Percentiles rank a stretch among this genome's conserved stretches.
phyloP scores from a whole-genome alignment of 1,140 invertebrate species.

The Linepithema humile region DNA sequence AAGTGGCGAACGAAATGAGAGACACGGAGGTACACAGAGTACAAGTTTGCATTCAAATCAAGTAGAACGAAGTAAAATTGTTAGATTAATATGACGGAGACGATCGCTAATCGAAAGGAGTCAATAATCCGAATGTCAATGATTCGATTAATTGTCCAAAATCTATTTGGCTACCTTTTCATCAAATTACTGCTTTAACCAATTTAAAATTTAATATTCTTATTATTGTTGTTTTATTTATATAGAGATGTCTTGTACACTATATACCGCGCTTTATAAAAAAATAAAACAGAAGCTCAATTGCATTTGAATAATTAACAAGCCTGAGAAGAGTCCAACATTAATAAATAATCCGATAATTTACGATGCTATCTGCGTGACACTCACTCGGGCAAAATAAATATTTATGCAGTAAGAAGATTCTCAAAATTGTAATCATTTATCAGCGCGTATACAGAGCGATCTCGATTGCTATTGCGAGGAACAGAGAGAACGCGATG shows the following conservation, averaged over 20 bases:
- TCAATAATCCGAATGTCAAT: conserved; percentile 1
- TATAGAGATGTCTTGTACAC: background rate
- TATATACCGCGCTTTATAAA: background rate
- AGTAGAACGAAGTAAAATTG: background rate
- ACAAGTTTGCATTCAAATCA: background rate
- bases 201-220: background rate
- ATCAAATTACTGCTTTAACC: background rate
- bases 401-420: conserved; percentile 18
- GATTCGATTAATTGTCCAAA: background rate
- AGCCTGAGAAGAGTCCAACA: background rate
- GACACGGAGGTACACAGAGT: background rate
- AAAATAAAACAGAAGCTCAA: background rate
- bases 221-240: background rate
- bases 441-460: background rate
- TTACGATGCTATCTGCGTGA: background rate
- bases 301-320: background rate
- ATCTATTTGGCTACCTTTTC: background rate
- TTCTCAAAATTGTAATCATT: conserved; percentile 2
- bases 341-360: background rate
- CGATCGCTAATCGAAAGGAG: background rate
- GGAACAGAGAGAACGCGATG: conserved; percentile 21
- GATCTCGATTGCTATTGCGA: conserved; percentile 16
- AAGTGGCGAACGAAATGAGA: background rate
- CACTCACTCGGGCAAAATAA: background rate
- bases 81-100: background rate